Evolutionary conservation across 64 coral and sea anemone genomes (phyloP).

Genomic region (Pocillopora verrucosa): DNA sequence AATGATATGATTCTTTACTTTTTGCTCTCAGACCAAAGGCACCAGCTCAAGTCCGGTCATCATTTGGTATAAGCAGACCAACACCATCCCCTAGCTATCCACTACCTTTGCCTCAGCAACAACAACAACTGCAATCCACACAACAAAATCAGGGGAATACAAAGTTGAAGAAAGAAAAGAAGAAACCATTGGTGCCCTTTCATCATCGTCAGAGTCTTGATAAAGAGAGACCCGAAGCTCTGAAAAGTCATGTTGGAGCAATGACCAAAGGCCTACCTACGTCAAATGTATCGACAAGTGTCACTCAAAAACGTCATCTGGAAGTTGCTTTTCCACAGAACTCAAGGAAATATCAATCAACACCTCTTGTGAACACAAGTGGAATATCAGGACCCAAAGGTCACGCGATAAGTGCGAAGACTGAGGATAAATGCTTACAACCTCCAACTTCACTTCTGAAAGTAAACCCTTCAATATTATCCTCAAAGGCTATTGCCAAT

Average conservation of each 20-base stretch:
- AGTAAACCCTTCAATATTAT: not conserved
- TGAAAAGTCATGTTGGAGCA: conserved; percentile 74
- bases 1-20: not conserved
- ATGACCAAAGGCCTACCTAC: conserved; percentile 88
- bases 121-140: conserved; percentile 29
- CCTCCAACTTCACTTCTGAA: conserved; percentile 2
- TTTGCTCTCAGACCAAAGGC: conserved; percentile 74
- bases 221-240: conserved; percentile 65
- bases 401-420: conserved; percentile 20
- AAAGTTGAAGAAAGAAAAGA: conserved; percentile 98
- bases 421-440: not conserved
- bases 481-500: not conserved
- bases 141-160: conserved; percentile 64
- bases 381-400: conserved; percentile 13
- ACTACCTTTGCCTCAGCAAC: conserved; percentile 62
- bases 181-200: conserved; percentile 87
- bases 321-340: conserved; percentile 58
- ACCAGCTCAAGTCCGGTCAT: conserved; percentile 73
- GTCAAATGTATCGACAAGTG: conserved; percentile 62
- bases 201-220: conserved; percentile 77
- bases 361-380: not conserved
- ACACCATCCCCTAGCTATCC: conserved; percentile 84
- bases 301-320: conserved; percentile 72
- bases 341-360: conserved; percentile 70
- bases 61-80: conserved; percentile 93